A percentile compares a stretch with the other conserved stretches of the same genome.
Evolutionary conservation across 2,797 vertebrate species (phyloP).

Genomic region (Lagodon rhomboides): DNA sequence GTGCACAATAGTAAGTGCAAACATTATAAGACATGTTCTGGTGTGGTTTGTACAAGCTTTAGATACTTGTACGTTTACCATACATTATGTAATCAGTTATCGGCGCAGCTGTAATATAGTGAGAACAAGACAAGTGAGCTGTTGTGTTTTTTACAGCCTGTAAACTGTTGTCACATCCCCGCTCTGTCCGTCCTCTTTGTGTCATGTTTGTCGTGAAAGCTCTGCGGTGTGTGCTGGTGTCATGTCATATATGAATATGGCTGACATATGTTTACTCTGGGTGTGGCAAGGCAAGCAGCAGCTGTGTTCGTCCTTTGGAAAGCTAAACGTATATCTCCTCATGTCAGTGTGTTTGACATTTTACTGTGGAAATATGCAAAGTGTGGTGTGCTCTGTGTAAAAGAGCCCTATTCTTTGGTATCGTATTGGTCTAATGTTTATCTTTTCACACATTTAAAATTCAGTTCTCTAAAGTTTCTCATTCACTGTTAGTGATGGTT

Average conservation of each 20-base stretch:
- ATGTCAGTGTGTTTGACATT: constrained; percentile 48
- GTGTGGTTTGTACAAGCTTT: background rate
- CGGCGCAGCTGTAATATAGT: background rate
- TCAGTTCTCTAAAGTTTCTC: background rate
- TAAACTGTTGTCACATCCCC: constrained; percentile 34
- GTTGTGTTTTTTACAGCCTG: constrained; percentile 36
- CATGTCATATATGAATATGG: constrained; percentile 68
- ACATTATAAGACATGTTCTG: constrained; percentile 18
- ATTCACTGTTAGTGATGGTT: background rate
- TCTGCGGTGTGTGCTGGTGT: constrained; percentile 59
- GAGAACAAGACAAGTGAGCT: constrained; percentile 10
- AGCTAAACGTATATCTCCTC: constrained; percentile 58
- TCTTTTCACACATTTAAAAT: constrained; percentile 7
- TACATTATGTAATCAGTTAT: constrained; percentile 6
- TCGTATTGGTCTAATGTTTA: constrained; percentile 9
- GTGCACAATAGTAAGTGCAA: constrained; percentile 97
- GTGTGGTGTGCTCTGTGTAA: constrained; percentile 24
- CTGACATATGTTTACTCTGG: constrained; percentile 78
- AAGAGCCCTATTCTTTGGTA: constrained; percentile 37
- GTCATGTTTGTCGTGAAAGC: constrained; percentile 56
- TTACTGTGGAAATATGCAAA: constrained; percentile 71
- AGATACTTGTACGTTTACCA: background rate
- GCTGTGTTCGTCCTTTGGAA: constrained; percentile 66
- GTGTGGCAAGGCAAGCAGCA: constrained; percentile 72
- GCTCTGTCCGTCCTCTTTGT: constrained; percentile 38